Base-by-base conservation (phyloP, 2,888 invertebrate species). In the Thereva unica region DNA sequence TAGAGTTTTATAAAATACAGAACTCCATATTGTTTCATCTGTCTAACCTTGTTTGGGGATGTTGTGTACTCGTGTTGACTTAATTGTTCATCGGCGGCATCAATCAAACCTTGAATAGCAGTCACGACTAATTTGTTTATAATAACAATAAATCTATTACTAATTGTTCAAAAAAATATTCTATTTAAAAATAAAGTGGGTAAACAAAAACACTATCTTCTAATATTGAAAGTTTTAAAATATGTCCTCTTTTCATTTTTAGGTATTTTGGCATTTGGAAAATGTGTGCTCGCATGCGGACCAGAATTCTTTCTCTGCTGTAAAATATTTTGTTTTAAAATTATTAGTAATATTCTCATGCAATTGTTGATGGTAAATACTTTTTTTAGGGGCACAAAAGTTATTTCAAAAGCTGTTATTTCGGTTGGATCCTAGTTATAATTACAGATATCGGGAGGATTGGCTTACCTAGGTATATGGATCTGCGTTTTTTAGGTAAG, bases 71-170 rank as follows among this genome's bases (percentile, higher is more conserved):
- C 78, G 78, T 76, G 79, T 76, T 77, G 75, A 75, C 78, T 81
- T 75, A 81, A 76, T 77, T 81, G 80, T 77, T 81, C 80, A 74
- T 81, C 81, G 72, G 81, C 80, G 76, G 81, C 72, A 76, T 81
- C 81, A 76, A 81, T 80, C 74, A 81, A 77, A 77, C 81, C 81
- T 77, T 81, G 81, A 75, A 81, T 81, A 70, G 81, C 81, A 75
- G 80, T 80, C 75, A 81, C 80, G 77, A 81, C 80, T 81, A 67
- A 45, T 66, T 40, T n/a, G 57, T 63, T 7, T 41, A 53, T 49
- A 45, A 66, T 57, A 37, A 66, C 64, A 67, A 69, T 63, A 47
- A 61, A 63, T 64, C 67, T 66, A 55, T 52, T 41, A 34, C 61
- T 64, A 49, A 44, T n/a, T 59, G 47, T 69, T 56, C 67, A 66